Conservation (phyloP, 2,888 invertebrate species). For the Trichopria drosophilae region DNA sequence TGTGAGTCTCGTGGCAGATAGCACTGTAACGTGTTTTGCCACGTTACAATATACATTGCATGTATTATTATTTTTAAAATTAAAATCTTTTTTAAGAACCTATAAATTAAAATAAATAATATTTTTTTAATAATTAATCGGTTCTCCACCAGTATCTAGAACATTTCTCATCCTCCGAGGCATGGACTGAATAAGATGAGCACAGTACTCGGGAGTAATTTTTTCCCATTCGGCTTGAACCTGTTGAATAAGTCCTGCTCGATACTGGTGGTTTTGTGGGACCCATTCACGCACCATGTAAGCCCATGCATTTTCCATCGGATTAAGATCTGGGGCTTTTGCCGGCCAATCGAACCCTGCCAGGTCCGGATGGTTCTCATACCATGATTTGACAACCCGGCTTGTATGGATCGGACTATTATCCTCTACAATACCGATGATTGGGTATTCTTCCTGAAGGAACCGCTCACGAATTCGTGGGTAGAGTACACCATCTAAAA, state of each 20-base stretch:
- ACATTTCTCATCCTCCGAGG: no score
- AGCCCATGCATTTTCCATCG: slow-evolving; percentile 38
- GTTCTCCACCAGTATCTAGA: no score
- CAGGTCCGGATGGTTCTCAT: slow-evolving; percentile 26
- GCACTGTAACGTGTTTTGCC: no score
- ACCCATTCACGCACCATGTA: slow-evolving; percentile 18
- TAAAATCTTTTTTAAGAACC: no score
- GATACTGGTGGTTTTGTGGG: no score
- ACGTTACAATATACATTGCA: no score
- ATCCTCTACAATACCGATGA: slow-evolving; percentile 30
- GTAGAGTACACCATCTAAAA: slow-evolving; percentile 25
- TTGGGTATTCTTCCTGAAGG: slow-evolving; percentile 14
- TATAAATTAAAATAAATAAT: no score
- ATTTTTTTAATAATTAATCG: no score
- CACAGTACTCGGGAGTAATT: no score
- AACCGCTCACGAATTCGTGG: slow-evolving; percentile 27
- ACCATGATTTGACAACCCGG: slow-evolving; percentile 24
- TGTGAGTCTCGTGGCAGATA: no score
- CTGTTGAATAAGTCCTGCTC: background rate
- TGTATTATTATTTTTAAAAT: no score
- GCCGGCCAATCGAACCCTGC: slow-evolving; percentile 29
- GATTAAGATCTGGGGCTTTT: slow-evolving; percentile 35
- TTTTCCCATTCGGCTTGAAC: background rate
- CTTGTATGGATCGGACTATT: slow-evolving; percentile 31
- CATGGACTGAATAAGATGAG: no score